Evolutionary conservation across 2,888 invertebrate genomes (phyloP).

Genomic region (Schrankia costaestrigalis): DNA sequence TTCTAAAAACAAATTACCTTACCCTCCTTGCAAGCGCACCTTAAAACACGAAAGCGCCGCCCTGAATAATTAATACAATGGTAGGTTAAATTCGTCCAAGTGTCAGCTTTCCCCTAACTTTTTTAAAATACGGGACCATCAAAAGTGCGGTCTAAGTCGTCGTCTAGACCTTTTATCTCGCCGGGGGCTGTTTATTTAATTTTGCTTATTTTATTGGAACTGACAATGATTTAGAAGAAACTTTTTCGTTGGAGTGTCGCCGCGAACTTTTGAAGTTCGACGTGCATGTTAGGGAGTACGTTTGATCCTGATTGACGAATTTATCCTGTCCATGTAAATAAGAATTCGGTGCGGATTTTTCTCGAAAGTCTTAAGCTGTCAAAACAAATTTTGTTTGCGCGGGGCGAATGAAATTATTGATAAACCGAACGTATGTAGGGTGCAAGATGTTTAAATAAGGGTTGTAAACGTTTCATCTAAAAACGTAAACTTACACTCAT

Average conservation of each 20-base stretch:
- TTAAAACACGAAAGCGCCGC: slow-evolving; percentile 71
- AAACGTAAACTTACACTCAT: no score
- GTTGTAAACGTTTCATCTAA: slow-evolving; percentile 42
- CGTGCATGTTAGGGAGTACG: slow-evolving; percentile 38
- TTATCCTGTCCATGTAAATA: slow-evolving; percentile 64
- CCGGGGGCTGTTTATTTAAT: slow-evolving; percentile 74
- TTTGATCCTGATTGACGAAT: slow-evolving; percentile 76
- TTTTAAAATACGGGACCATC: slow-evolving; percentile 74
- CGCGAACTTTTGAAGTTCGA: slow-evolving; percentile 43
- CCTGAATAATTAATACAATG: slow-evolving; percentile 81
- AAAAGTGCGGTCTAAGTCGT: slow-evolving; percentile 70
- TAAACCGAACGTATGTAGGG: slow-evolving; percentile 41
- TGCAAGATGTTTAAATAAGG: slow-evolving; percentile 40
- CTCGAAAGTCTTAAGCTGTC: slow-evolving; percentile 44
- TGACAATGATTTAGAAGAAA: slow-evolving; percentile 74
- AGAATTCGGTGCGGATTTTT: slow-evolving; percentile 48
- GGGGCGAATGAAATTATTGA: slow-evolving; percentile 58
- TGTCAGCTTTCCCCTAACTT: slow-evolving; percentile 78
- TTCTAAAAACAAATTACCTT: slow-evolving; percentile 70
- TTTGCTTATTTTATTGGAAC: slow-evolving; percentile 74
- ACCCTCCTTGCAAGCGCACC: slow-evolving; percentile 69
- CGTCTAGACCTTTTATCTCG: slow-evolving; percentile 76
- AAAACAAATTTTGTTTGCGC: slow-evolving; percentile 55
- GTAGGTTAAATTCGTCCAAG: slow-evolving; percentile 78
- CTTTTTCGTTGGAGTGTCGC: slow-evolving; percentile 42